These are phyloP conservation scores for Urophycis tenuis DNA, from an alignment of 2,797 vertebrate species.

Conservation along the genomic window DNA sequence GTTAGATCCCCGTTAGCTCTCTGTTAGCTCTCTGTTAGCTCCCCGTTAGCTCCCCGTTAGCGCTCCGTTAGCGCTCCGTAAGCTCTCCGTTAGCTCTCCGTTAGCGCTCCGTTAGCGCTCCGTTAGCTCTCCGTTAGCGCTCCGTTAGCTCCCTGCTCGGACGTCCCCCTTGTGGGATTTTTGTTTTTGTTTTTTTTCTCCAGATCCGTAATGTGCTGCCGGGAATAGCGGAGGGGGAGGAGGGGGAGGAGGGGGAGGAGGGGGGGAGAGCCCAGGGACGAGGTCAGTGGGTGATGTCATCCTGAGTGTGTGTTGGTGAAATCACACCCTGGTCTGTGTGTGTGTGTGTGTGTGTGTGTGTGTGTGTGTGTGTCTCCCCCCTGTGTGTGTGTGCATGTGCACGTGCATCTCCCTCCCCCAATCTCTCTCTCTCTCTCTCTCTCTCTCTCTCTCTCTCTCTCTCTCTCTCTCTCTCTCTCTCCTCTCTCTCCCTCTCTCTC, in stretches of 20 bases:
- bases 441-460: slow-evolving; percentile 26
- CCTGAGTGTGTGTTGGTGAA: slow-evolving; percentile 32
- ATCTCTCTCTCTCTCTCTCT: no score
- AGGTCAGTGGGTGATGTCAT: slow-evolving; percentile 62
- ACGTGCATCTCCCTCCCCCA: no score
- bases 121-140: slow-evolving; percentile 29
- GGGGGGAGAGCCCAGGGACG: slow-evolving; percentile 32
- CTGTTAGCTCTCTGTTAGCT: no score
- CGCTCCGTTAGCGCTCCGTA: slow-evolving; percentile 18
- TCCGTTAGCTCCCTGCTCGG: slow-evolving; percentile 25
- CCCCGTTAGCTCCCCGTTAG: no score
- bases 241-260: slow-evolving; percentile 12
- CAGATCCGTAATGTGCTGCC: slow-evolving; percentile 41
- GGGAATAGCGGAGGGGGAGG: slow-evolving; percentile 41
- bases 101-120: slow-evolving; percentile 22
- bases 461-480: slow-evolving; percentile 28
- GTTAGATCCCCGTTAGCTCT: no score
- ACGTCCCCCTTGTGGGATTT: slow-evolving; percentile 36
- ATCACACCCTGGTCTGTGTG: slow-evolving; percentile 43
- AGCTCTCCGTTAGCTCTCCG: slow-evolving; percentile 31
- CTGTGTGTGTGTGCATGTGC: no score
- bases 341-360: no score
- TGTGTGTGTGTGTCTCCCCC: no score
- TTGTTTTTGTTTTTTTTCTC: slow-evolving; percentile 22
- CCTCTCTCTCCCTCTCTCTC: slow-evolving; percentile 31